Evolutionary conservation across 1,140 invertebrate species (phyloP).

Genomic region (Tenebrio molitor): DNA sequence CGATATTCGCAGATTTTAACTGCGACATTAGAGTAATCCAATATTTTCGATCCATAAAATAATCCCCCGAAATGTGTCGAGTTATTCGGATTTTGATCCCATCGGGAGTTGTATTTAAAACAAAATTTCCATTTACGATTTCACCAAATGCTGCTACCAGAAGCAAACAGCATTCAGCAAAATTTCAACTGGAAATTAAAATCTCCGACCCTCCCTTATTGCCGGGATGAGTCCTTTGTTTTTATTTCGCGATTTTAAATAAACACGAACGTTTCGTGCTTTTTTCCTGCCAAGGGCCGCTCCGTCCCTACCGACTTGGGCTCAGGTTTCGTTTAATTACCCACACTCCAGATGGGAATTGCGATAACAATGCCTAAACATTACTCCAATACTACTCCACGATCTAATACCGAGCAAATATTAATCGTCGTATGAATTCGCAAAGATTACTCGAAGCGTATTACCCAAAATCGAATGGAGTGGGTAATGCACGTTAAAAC

Average conservation of each 20-base stretch:
- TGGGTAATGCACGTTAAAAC: background rate
- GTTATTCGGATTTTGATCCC: background rate
- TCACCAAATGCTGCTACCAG: background rate
- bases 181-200: constrained; percentile 19
- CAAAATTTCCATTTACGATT: constrained; percentile 11
- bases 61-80: no score
- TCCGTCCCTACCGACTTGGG: background rate
- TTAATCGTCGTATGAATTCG: background rate
- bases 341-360: background rate
- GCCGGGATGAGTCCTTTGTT: constrained; percentile 12
- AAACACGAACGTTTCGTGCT: background rate
- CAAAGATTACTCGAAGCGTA: no score
- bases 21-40: no score
- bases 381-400: background rate
- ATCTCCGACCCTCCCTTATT: background rate
- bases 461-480: background rate
- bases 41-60: no score
- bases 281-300: background rate
- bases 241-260: constrained; percentile 22
- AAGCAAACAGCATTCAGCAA: background rate
- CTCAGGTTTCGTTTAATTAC: constrained; percentile 13
- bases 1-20: no score
- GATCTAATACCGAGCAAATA: constrained; percentile 17
- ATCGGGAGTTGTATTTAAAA: background rate
- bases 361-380: background rate